A percentile compares a stretch with the other conserved stretches of the same genome.
Evolutionary conservation across 1,140 invertebrate genomes (phyloP).

Genomic region (Drosophila dunni): DNA sequence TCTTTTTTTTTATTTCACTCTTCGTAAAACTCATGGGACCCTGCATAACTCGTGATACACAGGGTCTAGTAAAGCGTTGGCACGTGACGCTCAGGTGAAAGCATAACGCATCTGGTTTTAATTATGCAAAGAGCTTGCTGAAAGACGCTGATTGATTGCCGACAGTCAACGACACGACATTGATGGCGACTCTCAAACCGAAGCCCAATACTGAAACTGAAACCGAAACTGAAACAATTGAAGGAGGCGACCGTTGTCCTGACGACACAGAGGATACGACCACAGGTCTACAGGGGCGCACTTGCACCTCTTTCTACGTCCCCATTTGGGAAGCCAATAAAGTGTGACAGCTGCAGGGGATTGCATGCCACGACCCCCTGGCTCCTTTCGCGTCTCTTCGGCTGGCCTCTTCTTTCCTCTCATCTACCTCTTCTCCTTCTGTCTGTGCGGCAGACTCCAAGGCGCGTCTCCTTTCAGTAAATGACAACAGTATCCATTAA

Average conservation of each 20-base stretch:
- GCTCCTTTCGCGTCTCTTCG: no score
- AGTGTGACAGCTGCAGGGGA: conserved; percentile 22
- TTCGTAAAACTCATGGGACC: background rate
- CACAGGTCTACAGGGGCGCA: background rate
- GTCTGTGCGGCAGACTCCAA: conserved; percentile 49
- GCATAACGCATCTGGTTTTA: conserved; percentile 78
- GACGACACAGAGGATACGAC: background rate
- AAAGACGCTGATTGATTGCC: conserved; percentile 71
- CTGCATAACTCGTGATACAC: no score
- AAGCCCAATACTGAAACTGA: conserved; percentile 10
- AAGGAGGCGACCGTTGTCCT: background rate
- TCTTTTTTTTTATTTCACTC: no score
- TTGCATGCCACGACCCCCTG: conserved; percentile 15
- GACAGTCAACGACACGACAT: conserved; percentile 39
- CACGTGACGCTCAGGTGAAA: conserved; percentile 58
- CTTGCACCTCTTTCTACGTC: background rate
- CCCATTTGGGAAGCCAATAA: background rate
- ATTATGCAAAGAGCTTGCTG: conserved; percentile 73
- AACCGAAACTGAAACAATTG: conserved; percentile 30
- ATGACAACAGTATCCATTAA: conserved; percentile 73
- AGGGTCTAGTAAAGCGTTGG: conserved; percentile 2
- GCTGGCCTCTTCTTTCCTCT: no score
- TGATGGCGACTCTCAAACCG: conserved; percentile 33
- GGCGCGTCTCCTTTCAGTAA: conserved; percentile 31
- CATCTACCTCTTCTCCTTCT: background rate